These are phyloP conservation scores for Andrena dorsata DNA, from an alignment of 2,888 invertebrate genomes.

Conservation along the genomic window DNA sequence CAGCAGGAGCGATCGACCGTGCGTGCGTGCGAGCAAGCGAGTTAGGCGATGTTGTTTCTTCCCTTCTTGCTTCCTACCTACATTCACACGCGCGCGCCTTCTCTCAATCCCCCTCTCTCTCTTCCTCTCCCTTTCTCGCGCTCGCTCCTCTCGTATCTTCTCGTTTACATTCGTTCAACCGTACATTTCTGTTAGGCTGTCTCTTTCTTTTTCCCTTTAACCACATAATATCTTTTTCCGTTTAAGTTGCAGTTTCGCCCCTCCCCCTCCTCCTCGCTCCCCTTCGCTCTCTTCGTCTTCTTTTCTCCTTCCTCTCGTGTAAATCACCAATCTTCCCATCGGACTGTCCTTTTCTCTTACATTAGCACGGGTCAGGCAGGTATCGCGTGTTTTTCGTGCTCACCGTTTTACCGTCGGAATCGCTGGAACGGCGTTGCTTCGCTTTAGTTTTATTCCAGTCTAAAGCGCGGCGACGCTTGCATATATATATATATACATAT, in stretches of 20 bases:
- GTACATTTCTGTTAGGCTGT: constrained; percentile 19
- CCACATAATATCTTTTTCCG: constrained; percentile 37
- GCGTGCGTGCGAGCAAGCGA: constrained; percentile 74
- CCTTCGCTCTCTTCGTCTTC: constrained; percentile 31
- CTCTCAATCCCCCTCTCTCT: constrained; percentile 4
- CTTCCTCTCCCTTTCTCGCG: not conserved
- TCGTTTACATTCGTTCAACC: constrained; percentile 18
- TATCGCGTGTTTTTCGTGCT: constrained; percentile 10
- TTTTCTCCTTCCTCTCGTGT: constrained; percentile 11
- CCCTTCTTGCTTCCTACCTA: constrained; percentile 41
- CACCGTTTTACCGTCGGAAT: constrained; percentile 26
- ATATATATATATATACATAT: not conserved
- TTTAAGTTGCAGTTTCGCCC: constrained; percentile 19
- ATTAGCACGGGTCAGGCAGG: not conserved
- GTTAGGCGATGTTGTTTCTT: constrained; percentile 65
- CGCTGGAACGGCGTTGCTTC: constrained; percentile 9
- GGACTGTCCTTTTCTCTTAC: not conserved
- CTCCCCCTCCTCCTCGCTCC: constrained; percentile 24
- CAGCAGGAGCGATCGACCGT: constrained; percentile 81
- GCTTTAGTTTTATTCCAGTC: constrained; percentile 8
- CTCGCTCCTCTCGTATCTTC: constrained; percentile 15
- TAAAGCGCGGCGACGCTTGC: not conserved
- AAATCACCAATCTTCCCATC: not conserved
- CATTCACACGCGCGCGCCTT: constrained; percentile 24
- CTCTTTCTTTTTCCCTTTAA: constrained; percentile 28